Conservation (phyloP, 2,113 vertebrate genomes). For the Thamnaconus septentrionalis region DNA sequence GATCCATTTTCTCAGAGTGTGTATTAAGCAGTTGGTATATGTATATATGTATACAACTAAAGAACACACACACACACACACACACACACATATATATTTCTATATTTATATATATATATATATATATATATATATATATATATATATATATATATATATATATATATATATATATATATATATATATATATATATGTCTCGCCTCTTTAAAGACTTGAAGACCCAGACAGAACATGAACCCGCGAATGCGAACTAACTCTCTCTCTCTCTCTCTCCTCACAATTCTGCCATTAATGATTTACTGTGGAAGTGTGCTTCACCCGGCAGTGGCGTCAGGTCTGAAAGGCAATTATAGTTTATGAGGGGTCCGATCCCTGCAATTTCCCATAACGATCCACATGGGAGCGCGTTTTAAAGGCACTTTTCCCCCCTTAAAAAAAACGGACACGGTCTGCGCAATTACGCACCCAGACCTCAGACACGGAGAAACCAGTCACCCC, state of each 20-base stretch:
- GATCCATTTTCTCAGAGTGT: constrained; percentile 34
- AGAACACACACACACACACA: constrained; percentile 50
- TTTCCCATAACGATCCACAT: constrained; percentile 65
- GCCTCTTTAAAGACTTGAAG: constrained; percentile 65
- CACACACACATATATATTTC: too few relatives aligned
- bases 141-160: constrained; percentile 54
- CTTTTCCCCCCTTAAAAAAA: background rate
- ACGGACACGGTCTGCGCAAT: constrained; percentile 10
- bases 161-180: constrained; percentile 19
- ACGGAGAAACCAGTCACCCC: too few relatives aligned
- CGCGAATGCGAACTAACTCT: constrained; percentile 59
- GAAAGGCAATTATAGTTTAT: constrained; percentile 71
- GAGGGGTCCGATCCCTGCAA: constrained; percentile 58
- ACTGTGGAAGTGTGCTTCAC: constrained; percentile 54
- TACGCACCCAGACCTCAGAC: constrained; percentile 2
- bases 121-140: constrained; percentile 38
- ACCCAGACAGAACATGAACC: constrained; percentile 70
- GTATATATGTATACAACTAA: constrained; percentile 46
- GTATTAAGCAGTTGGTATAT: constrained; percentile 58
- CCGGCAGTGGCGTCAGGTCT: constrained; percentile 69
- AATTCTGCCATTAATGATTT: constrained; percentile 74
- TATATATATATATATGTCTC: constrained; percentile 64
- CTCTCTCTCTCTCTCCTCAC: constrained; percentile 41
- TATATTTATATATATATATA: constrained; percentile 41
- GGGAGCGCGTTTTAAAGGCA: constrained; percentile 55